These are phyloP conservation scores for Slavum lentiscoides DNA, from an alignment of 2,888 invertebrate species.

Conservation along the genomic window DNA sequence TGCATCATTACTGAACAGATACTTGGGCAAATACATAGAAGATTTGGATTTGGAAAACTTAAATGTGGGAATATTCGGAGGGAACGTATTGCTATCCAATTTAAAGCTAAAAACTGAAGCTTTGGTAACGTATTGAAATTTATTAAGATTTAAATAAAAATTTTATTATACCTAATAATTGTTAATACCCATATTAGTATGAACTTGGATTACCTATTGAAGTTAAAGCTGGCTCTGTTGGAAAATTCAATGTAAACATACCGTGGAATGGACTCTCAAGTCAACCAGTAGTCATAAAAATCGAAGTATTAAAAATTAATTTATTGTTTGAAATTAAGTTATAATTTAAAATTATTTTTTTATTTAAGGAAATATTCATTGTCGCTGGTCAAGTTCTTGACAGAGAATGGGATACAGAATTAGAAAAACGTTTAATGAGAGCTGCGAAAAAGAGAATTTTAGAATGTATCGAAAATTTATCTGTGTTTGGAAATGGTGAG, in stretches of 20 bases:
- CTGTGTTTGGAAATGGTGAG: conserved; percentile 41
- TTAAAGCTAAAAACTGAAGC: conserved; percentile 79
- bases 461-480: conserved; percentile 52
- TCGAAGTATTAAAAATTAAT: conserved; percentile 63
- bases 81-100: conserved; percentile 76
- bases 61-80: conserved; percentile 81
- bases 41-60: conserved; percentile 82
- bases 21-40: conserved; percentile 79
- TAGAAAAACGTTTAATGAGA: conserved; percentile 72
- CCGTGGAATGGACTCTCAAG: conserved; percentile 79
- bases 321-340: not conserved
- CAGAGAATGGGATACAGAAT: conserved; percentile 72
- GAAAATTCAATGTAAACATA: conserved; percentile 73
- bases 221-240: conserved; percentile 79
- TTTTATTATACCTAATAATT: not conserved
- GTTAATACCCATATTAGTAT: conserved; percentile 65
- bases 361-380: conserved; percentile 69
- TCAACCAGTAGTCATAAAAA: conserved; percentile 72
- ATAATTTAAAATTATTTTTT: not conserved
- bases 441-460: conserved; percentile 71
- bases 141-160: conserved; percentile 16
- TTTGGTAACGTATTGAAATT: conserved; percentile 64
- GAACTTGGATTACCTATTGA: conserved; percentile 80
- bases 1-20: conserved; percentile 76
- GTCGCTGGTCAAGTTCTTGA: conserved; percentile 75